Evolutionary conservation across 1,140 invertebrate species (phyloP).

Genomic region (Drepana arcuata): DNA sequence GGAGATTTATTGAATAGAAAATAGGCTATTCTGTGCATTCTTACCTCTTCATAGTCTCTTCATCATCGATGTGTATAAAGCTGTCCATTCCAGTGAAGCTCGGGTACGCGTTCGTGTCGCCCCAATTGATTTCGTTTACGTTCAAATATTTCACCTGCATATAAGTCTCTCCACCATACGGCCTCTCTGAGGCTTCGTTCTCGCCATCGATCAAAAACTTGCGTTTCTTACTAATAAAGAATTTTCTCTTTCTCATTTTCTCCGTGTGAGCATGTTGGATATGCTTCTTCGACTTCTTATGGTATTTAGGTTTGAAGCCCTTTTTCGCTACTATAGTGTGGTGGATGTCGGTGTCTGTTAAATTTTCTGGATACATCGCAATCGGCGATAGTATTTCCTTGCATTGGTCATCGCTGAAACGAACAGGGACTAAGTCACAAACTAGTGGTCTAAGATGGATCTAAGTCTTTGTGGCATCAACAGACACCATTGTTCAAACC

Average conservation of each 20-base stretch:
- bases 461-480: no score
- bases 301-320: slow-evolving; percentile 43
- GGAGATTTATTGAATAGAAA: no score
- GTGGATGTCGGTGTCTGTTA: slow-evolving; percentile 35
- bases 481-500: no score
- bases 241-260: slow-evolving; percentile 45
- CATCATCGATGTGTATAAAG: slow-evolving; percentile 85
- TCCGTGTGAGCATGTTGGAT: slow-evolving; percentile 24
- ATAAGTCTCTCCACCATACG: slow-evolving; percentile 51
- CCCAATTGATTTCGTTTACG: slow-evolving; percentile 54
- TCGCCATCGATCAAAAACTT: slow-evolving; percentile 29
- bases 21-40: no score
- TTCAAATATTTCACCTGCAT: slow-evolving; percentile 60
- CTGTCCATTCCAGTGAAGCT: slow-evolving; percentile 82
- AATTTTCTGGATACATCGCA: slow-evolving; percentile 30
- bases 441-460: no score
- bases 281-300: slow-evolving; percentile 46
- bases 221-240: slow-evolving; percentile 34
- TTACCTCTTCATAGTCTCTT: slow-evolving; percentile 79
- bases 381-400: slow-evolving; percentile 35
- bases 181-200: slow-evolving; percentile 29
- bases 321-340: slow-evolving; percentile 57
- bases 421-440: no score
- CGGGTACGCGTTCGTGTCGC: slow-evolving; percentile 66
- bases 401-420: slow-evolving; percentile 36